These are phyloP conservation scores for Cepaea hortensis DNA, from an alignment of 2,888 invertebrate species.

Conservation along the genomic window DNA sequence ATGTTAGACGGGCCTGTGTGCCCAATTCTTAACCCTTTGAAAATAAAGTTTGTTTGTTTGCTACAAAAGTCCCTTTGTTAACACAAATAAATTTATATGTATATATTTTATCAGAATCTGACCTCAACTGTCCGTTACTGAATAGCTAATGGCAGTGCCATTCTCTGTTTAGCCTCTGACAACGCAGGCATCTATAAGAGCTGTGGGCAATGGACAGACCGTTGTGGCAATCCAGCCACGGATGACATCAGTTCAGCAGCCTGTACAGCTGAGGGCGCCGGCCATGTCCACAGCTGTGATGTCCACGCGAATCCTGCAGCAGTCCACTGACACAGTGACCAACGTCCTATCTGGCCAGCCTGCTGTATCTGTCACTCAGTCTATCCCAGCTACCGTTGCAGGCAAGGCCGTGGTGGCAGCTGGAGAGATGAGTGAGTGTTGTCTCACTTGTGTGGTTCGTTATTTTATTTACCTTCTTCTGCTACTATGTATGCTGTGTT, in stretches of 20 bases:
- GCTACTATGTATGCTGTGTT: neutral
- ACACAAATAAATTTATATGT: too few relatives aligned
- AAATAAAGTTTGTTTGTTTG: too few relatives aligned
- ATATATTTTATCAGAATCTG: too few relatives aligned
- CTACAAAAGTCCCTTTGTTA: too few relatives aligned
- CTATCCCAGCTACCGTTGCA: neutral
- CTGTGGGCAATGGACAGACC: conserved; percentile 56
- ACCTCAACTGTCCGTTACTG: too few relatives aligned
- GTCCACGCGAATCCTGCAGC: conserved; percentile 43
- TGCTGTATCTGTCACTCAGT: conserved; percentile 1
- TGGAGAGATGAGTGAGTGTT: conserved; percentile 39
- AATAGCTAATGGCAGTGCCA: too few relatives aligned
- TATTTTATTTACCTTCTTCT: neutral
- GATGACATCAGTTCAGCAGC: conserved; percentile 54
- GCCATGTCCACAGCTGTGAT: conserved; percentile 53
- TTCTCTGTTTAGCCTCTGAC: conserved; percentile 43
- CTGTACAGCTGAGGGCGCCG: conserved; percentile 58
- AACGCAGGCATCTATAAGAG: conserved; percentile 51
- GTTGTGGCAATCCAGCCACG: conserved; percentile 63
- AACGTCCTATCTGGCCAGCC: conserved; percentile 21
- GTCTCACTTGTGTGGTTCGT: neutral
- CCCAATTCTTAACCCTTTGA: too few relatives aligned
- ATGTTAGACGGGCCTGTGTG: too few relatives aligned
- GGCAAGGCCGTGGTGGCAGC: neutral
- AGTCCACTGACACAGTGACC: neutral